Evolutionary conservation across 1,140 invertebrate species (phyloP).

Genomic region (Drosophila sulfurigaster): DNA sequence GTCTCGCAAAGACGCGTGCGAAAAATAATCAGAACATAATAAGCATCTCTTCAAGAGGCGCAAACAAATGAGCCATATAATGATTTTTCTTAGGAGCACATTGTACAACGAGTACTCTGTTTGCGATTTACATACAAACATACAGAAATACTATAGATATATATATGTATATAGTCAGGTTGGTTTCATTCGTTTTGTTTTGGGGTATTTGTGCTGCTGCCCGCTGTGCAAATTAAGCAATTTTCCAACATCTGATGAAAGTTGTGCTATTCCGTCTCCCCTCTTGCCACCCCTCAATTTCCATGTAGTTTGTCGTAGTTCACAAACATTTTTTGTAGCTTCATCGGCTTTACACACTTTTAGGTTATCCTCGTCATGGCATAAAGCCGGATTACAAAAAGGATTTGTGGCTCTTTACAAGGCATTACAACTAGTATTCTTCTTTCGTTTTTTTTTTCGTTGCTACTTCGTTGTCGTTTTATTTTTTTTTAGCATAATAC

Average conservation of each 20-base stretch:
- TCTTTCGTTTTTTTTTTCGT: constrained; percentile 13
- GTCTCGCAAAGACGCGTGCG: constrained; percentile 61
- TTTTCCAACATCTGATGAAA: constrained; percentile 54
- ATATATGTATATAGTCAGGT: constrained; percentile 24
- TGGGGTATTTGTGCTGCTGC: neutral
- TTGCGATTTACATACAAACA: constrained; percentile 18
- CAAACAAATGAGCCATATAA: constrained; percentile 79
- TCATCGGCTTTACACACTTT: constrained; percentile 76
- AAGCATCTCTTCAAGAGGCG: constrained; percentile 75
- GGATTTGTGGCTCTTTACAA: constrained; percentile 69
- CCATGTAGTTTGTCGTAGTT: constrained; percentile 66
- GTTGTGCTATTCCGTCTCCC: constrained; percentile 1
- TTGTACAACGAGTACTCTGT: constrained; percentile 3
- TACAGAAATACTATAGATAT: constrained; percentile 3
- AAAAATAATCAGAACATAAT: constrained; percentile 80
- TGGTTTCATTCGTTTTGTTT: constrained; percentile 8
- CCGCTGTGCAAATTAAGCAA: constrained; percentile 57
- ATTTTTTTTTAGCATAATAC: constrained; percentile 41
- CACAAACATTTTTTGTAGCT: constrained; percentile 58
- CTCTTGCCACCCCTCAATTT: neutral
- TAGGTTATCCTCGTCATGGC: constrained; percentile 71
- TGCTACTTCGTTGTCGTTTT: constrained; percentile 30
- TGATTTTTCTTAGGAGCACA: constrained; percentile 55
- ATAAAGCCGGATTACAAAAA: constrained; percentile 76
- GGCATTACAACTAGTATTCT: constrained; percentile 58